Evolutionary conservation across 2,113 vertebrate species (phyloP), one percentile per base, ranked within the genome.

Genomic region (Tautogolabrus adspersus): DNA sequence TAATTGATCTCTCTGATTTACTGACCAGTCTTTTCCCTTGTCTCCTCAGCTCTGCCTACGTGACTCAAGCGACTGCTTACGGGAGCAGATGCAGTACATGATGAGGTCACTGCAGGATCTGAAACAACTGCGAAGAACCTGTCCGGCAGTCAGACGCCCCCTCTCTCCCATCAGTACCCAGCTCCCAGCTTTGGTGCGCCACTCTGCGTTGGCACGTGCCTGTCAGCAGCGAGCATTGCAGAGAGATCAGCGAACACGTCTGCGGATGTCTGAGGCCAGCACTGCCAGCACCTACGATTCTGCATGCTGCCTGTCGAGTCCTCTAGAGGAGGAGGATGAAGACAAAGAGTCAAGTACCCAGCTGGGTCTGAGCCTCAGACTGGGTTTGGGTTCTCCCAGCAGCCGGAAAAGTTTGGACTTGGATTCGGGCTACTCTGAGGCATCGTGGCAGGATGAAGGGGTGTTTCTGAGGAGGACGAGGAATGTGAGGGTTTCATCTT

Each of bases 401-500:
- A 96, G 95, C 16, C 95, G 95, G 23, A 95, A 96, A 47, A 95
- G 95, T 49, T 82, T 98, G 85, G 97, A 98, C 88, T 97, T 97
- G 40, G 97, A 99, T 84, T 99, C 97, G 0, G 97, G 97, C 9
- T 98, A 98, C 84, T 98, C 97, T 0, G 97, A 98, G 84, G 95
- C 96, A 0, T 98, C 97, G 0, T 97, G 97, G 97, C 93, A 89
- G 78, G 97, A 98, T 6, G 97, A 98, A 19, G 95, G 93, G 1
- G 90, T 88, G 1, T 92, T 93, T 21, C 93, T 94, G 40, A 84
- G 93, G 47, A 86, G 92, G 70, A 94, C 80, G 23, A 93, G 95
- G 65, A 95, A 95, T 0, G 94, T 95, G 5, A 92, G 94, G 0
- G 95, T 96, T 19, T 96, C 96, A 0, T 92, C 95, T 9, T 94